Percentiles rank a stretch among this genome's conserved stretches.
Conservation (phyloP, 2,113 vertebrate genomes). For the Galeopterus variegatus region DNA sequence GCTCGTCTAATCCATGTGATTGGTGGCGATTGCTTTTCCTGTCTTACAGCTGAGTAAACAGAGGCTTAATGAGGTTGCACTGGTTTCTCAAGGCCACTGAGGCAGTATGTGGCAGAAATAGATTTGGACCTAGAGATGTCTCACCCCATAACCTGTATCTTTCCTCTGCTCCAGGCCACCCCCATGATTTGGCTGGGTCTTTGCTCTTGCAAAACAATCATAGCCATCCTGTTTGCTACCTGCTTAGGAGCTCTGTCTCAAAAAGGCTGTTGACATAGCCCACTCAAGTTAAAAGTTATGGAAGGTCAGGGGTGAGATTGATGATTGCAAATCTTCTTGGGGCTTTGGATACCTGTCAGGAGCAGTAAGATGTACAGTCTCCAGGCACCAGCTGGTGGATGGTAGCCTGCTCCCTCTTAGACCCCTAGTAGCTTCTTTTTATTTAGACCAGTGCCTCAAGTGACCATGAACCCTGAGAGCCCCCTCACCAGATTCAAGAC, state of each 20-base stretch:
- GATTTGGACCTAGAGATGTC: not conserved
- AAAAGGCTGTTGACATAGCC: not conserved
- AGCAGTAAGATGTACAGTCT: not conserved
- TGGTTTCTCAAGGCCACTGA: not conserved
- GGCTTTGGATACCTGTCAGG: not conserved
- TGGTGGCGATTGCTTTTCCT: not conserved
- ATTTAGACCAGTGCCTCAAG: not conserved
- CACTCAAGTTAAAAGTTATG: too few species aligned
- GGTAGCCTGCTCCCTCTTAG: not conserved
- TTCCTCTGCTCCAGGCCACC: too few species aligned
- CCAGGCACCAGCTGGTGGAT: rapidly evolving
- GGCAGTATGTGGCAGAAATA: not conserved
- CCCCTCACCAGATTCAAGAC: not conserved
- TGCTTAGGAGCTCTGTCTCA: not conserved
- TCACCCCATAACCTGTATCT: not conserved
- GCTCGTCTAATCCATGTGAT: not conserved
- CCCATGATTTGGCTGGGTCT: rapidly evolving
- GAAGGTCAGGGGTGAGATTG: not conserved
- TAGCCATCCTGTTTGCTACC: rapidly evolving
- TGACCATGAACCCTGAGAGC: not conserved
- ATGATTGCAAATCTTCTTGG: not conserved
- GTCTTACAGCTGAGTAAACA: not conserved
- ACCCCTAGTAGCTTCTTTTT: not conserved
- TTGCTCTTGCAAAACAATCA: not conserved
- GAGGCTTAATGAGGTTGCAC: not conserved